phyloP scores from a whole-genome alignment of 2,888 invertebrate species.

The Aporophyla lueneburgensis region DNA sequence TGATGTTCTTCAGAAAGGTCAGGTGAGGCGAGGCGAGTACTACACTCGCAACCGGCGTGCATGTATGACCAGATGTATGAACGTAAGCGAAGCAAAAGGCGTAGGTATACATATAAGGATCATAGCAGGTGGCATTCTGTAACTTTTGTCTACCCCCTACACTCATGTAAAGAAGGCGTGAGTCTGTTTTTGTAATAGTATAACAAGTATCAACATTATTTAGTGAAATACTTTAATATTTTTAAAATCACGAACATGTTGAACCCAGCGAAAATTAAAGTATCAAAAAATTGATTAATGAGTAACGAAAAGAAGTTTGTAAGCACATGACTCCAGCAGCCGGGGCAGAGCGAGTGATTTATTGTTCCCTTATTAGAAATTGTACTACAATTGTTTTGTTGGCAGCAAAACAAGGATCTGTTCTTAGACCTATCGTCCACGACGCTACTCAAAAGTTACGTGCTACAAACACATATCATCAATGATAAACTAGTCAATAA shows the following conservation, averaged over 20 bases:
- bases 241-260: conserved; percentile 37
- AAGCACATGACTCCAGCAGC: conserved; percentile 57
- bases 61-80: no score
- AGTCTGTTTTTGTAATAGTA: no score
- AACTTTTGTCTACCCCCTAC: no score
- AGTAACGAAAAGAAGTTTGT: conserved; percentile 53
- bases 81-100: no score
- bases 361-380: conserved; percentile 54
- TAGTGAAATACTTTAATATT: conserved; percentile 20
- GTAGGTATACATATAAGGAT: no score
- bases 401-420: conserved; percentile 29
- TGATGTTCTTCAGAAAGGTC: no score
- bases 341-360: conserved; percentile 45
- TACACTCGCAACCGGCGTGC: no score
- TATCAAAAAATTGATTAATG: conserved; percentile 58
- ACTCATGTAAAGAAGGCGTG: no score
- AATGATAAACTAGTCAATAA: not conserved
- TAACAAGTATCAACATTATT: not conserved
- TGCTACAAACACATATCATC: not conserved
- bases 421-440: not conserved
- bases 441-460: not conserved
- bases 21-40: no score
- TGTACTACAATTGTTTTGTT: conserved; percentile 57
- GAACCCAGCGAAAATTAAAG: conserved; percentile 35
- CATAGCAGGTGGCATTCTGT: no score